phyloP scores from a whole-genome alignment of 2,797 vertebrate species.

The Gymnoscopelus microlampas region DNA sequence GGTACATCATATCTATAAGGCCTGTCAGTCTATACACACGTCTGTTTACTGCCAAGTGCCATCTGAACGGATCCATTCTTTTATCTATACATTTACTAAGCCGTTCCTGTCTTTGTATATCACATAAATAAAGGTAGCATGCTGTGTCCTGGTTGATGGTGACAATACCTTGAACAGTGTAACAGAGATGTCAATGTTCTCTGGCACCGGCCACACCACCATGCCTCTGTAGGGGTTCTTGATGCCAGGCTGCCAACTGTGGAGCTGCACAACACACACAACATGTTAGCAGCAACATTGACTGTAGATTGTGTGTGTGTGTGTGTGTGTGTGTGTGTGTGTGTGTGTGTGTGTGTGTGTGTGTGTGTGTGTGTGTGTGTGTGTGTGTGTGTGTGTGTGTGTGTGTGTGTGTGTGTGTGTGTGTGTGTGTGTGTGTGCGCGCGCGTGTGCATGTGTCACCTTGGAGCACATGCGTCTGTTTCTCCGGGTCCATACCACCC shows the following conservation, averaged over 20 bases:
- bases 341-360: slow-evolving; percentile 12
- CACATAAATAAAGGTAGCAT: slow-evolving; percentile 4
- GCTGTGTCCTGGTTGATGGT: background rate
- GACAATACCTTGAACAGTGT: slow-evolving; percentile 89
- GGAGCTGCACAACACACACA: slow-evolving; percentile 78
- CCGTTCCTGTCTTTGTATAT: background rate
- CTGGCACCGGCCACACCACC: slow-evolving; percentile 92
- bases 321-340: slow-evolving; percentile 16
- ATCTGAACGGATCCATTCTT: too few species aligned
- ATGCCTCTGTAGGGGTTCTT: slow-evolving; percentile 92
- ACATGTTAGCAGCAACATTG: background rate
- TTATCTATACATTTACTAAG: background rate
- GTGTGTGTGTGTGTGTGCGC: background rate
- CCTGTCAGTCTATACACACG: background rate
- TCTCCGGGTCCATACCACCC: slow-evolving; percentile 92
- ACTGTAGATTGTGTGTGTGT: background rate
- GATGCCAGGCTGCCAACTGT: slow-evolving; percentile 94
- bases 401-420: background rate
- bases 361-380: slow-evolving; percentile 11
- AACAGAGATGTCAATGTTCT: slow-evolving; percentile 92
- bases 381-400: slow-evolving; percentile 9
- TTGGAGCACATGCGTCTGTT: slow-evolving; percentile 92
- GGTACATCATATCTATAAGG: background rate
- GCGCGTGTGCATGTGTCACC: slow-evolving; percentile 67
- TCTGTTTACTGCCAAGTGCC: too few species aligned